Evolutionary conservation across 2,888 invertebrate species (phyloP).

Genomic region (Yponomeuta evonymella): DNA sequence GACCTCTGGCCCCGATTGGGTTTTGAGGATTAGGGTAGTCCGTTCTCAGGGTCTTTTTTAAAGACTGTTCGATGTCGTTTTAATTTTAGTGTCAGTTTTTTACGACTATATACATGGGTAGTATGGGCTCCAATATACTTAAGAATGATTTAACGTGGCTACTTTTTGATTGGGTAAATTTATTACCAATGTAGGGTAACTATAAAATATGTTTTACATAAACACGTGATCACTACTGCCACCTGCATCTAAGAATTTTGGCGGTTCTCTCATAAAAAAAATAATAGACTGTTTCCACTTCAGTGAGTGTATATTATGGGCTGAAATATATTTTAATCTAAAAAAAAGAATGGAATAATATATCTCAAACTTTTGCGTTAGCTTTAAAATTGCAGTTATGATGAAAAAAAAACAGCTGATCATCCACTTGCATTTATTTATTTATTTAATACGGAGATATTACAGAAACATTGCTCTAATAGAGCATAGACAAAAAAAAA

Average conservation of each 20-base stretch:
- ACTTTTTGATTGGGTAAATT: background rate
- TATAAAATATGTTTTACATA: too few relatives aligned
- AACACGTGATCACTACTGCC: too few relatives aligned
- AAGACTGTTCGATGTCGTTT: conserved; percentile 49
- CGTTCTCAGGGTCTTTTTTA: conserved; percentile 34
- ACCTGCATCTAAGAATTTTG: too few relatives aligned
- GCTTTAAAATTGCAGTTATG: too few relatives aligned
- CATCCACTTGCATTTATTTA: background rate
- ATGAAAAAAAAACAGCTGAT: too few relatives aligned
- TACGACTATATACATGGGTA: background rate
- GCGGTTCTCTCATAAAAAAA: too few relatives aligned
- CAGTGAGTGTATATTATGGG: too few relatives aligned
- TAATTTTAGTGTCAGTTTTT: conserved; percentile 28
- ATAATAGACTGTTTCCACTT: too few relatives aligned
- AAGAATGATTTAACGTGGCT: background rate
- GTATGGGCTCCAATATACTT: background rate
- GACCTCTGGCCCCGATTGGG: conserved; percentile 46
- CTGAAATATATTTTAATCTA: too few relatives aligned
- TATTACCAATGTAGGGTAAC: background rate
- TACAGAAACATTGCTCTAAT: background rate
- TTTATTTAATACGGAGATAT: too few relatives aligned
- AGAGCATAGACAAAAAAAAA: background rate
- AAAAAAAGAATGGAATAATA: too few relatives aligned
- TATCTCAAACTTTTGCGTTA: too few relatives aligned
- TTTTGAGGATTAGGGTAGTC: conserved; percentile 34